A percentile compares a stretch with the other conserved stretches of the same genome.
Evolutionary conservation across 2,888 invertebrate genomes (phyloP).

Genomic region (Mythimna ferrago): DNA sequence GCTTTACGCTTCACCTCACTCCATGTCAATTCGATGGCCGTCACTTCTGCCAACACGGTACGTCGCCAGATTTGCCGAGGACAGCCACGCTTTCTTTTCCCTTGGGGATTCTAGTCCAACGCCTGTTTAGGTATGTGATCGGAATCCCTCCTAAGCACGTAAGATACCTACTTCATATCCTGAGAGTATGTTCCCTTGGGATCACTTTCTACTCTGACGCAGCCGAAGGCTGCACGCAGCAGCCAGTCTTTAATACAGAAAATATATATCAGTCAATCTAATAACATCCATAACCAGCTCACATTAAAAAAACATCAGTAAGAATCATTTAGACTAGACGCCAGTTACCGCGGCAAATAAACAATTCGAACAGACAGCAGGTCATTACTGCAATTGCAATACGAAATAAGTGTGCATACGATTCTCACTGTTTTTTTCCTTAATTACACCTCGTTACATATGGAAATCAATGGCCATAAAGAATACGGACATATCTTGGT

Average conservation of each 20-base stretch:
- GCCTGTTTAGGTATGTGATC: too few relatives aligned
- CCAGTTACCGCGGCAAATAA: slow-evolving; percentile 43
- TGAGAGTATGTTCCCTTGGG: too few relatives aligned
- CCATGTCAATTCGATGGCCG: too few relatives aligned
- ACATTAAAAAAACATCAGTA: slow-evolving; percentile 36
- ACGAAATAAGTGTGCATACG: slow-evolving; percentile 56
- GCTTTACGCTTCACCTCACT: too few relatives aligned
- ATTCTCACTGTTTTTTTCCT: slow-evolving; percentile 69
- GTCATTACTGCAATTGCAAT: slow-evolving; percentile 59
- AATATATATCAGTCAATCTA: slow-evolving; percentile 12
- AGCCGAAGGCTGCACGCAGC: too few relatives aligned
- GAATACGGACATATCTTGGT: slow-evolving; percentile 69
- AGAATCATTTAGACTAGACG: slow-evolving; percentile 28
- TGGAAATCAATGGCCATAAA: slow-evolving; percentile 77
- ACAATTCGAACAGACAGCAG: slow-evolving; percentile 45
- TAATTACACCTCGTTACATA: slow-evolving; percentile 74
- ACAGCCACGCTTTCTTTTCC: too few relatives aligned
- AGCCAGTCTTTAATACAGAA: slow-evolving; percentile 7
- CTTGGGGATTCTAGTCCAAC: too few relatives aligned
- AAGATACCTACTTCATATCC: too few relatives aligned
- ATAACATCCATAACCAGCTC: neutral
- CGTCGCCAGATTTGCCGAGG: too few relatives aligned
- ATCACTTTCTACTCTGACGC: too few relatives aligned
- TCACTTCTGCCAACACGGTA: too few relatives aligned
- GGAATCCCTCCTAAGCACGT: too few relatives aligned